Percentiles rank a stretch among this genome's conserved stretches.
These are phyloP conservation scores for Meriones psammophilus DNA, from an alignment of 2,797 vertebrate genomes.

Conservation along the genomic window DNA sequence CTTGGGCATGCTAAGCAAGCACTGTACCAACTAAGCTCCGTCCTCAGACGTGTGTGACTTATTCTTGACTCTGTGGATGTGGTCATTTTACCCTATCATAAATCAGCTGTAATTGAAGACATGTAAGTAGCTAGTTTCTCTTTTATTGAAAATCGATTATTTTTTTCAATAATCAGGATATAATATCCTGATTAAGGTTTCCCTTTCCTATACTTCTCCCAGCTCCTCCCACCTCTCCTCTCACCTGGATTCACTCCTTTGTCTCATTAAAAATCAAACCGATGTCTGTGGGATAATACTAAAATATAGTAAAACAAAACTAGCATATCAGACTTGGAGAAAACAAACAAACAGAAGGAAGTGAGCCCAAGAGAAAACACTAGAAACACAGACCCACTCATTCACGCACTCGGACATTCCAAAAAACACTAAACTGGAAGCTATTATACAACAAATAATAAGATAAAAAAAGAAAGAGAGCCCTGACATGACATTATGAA, in stretches of 20 bases:
- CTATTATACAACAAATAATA: not conserved
- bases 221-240: not conserved
- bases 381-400: not conserved
- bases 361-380: not conserved
- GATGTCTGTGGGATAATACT: not conserved
- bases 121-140: not conserved
- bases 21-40: too few relatives aligned
- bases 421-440: not conserved
- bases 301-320: too few relatives aligned
- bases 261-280: not conserved
- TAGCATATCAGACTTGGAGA: not conserved
- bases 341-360: not conserved
- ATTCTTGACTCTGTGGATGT: not conserved
- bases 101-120: not conserved
- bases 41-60: too few relatives aligned
- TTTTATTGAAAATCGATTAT: not conserved
- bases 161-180: not conserved
- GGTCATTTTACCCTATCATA: slow-evolving; percentile 26
- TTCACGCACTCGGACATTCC: not conserved
- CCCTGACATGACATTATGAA: not conserved
- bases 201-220: too few relatives aligned
- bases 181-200: not conserved
- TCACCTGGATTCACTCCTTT: not conserved
- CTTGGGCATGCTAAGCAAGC: not conserved
- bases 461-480: not conserved